Evolutionary conservation across 1,140 invertebrate genomes (phyloP).

Genomic region (Planococcus citri): DNA sequence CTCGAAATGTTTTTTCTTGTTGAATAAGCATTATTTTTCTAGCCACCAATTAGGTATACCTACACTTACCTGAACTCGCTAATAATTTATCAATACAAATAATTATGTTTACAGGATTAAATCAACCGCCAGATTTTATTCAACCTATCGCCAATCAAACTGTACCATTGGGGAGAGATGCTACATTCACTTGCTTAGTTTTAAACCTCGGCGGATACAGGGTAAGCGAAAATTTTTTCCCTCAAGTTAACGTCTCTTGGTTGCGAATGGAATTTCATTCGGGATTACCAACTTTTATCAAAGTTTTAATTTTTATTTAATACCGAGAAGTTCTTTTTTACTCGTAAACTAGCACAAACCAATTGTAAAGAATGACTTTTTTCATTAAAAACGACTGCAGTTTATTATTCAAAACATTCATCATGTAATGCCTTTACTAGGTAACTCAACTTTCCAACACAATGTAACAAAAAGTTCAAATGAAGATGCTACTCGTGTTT

Average conservation of each 20-base stretch:
- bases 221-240: slow-evolving; percentile 45
- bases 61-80: too few species aligned
- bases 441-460: not conserved
- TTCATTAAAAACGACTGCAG: not conserved
- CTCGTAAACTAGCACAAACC: too few species aligned
- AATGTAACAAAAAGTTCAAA: too few species aligned
- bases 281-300: not conserved
- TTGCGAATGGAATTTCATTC: not conserved
- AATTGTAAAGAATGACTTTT: slow-evolving; percentile 8
- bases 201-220: slow-evolving; percentile 77
- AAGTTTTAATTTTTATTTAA: slow-evolving; percentile 1
- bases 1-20: too few species aligned
- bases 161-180: slow-evolving; percentile 68
- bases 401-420: not conserved
- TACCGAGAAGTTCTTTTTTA: not conserved
- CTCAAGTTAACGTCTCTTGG: not conserved
- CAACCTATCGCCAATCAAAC: slow-evolving; percentile 72
- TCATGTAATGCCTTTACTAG: not conserved
- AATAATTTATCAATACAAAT: too few species aligned
- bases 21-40: too few species aligned
- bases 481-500: too few species aligned
- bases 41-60: too few species aligned
- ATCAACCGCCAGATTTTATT: slow-evolving; percentile 62
- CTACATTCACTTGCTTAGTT: slow-evolving; percentile 73
- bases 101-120: not conserved